phyloP scores from a whole-genome alignment of 2,797 vertebrate genomes.

The Argya squamiceps region DNA sequence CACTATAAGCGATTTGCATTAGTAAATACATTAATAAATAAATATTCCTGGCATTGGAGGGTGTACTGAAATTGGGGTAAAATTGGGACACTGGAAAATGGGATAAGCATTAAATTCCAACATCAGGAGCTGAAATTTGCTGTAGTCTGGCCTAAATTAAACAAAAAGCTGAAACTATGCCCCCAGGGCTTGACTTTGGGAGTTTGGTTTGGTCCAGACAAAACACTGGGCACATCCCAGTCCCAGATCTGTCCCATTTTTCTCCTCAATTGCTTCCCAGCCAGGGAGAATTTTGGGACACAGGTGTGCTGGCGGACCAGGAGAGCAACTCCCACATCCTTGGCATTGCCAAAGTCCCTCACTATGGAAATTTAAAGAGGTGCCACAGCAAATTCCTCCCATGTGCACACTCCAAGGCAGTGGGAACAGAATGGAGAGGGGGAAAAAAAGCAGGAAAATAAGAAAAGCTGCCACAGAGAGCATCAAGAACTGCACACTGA shows the following conservation, averaged over 20 bases:
- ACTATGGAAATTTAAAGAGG: not conserved
- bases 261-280: not conserved
- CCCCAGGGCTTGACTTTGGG: not conserved
- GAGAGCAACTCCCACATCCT: not conserved
- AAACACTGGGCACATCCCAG: not conserved
- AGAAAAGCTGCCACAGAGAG: not conserved
- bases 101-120: not conserved
- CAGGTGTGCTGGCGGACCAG: fast-evolving
- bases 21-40: not conserved
- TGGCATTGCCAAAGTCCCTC: fast-evolving
- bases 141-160: not conserved
- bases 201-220: not conserved
- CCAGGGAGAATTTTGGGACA: fast-evolving
- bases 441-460: not conserved
- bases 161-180: not conserved
- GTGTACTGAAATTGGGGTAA: fast-evolving
- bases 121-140: not conserved
- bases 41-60: not conserved
- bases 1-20: not conserved
- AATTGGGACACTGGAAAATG: fast-evolving
- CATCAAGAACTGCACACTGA: not conserved
- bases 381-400: not conserved
- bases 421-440: fast-evolving
- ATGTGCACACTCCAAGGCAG: not conserved
- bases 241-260: not conserved